Base-by-base conservation (phyloP, 1,140 invertebrate species). In the Drosophila ananassae region DNA sequence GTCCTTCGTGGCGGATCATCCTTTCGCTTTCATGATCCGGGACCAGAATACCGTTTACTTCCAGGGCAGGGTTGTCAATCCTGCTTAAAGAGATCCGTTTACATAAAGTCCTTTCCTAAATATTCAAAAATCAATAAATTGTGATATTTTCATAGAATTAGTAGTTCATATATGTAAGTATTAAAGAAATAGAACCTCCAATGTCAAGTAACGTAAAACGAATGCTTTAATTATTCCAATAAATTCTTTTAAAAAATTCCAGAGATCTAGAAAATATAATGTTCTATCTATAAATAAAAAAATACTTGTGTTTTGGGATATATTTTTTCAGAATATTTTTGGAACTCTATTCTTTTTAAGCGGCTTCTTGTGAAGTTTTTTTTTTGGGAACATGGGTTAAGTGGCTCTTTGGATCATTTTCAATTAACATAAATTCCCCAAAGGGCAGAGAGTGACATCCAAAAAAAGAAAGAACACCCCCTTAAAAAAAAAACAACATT, bases 1-100 rank as follows among this genome's bases (percentile, higher is more conserved):
- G 22, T 41, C 6, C 53, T 47, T 79, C 41, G 17, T 44, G 13
- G 82, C 72, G 32, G 82, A 91, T 72, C 90, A 79, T 82, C 90
- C 82, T 66, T 91, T 90, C 58, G 66, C 78, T 58, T 91, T 69
- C 25, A 32, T 56, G 6, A 69, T 69, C 24, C 66, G 63, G 7
- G 66, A 69, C 12, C 12, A 24, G 24, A 37, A 24, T 8, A 69
- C 39, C 10, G 46, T 69, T 22, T 69, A 39, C 5, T 69, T 69
- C 21, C 66, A 69, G 41, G 66, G 66, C 8, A 63, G 25, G 2
- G 51, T 69, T 13, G 51, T 68, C 4, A 69, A 13, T 1, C 66
- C 66, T 37, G 34, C 34, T 12, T n/a, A 37, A 37, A 6, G 6
- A 6, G 7, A 7, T 28, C 5, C 1, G 25, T 1, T 7, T 28